Base-by-base conservation (phyloP, 2,888 invertebrate species). In the Thymelicus acteon region DNA sequence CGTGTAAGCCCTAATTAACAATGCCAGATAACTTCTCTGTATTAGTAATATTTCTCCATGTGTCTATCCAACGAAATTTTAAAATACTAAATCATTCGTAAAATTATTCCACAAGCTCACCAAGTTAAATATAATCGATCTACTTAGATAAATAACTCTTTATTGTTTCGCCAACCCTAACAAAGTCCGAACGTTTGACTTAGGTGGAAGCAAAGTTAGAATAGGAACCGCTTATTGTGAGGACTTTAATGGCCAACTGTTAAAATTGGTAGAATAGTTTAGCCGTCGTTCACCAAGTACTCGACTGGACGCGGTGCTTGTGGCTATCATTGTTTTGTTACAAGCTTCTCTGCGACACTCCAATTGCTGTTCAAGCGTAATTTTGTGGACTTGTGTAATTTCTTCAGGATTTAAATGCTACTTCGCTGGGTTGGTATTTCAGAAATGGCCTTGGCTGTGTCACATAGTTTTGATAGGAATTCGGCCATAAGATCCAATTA, bases 161-260 rank as follows among this genome's bases (percentile, higher is more conserved):
- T 19, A 19, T 2, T 19, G 19, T 19, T 19, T 52, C 47, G 62
- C 39, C 68, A 68, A n/a, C 68, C 68, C 68, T 68, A 24, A 15
- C 44, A 72, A 73, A 72, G 72, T 73, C 69, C 13, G 72, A 66
- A 52, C 74, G 72, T 75, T 76, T 76, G 75, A 74, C 72, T 74
- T 63, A 69, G 63, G 58, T 63, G 62, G 69, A 63, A 75, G 76
- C 66, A 64, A 47, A 67, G 61, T 69, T 72, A 67, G 69, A 74
- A 67, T 67, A 72, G 69, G 71, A 69, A 69, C 69, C 69, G 68
- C 73, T 73, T 66, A 72, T 71, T 67, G 74, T 72, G 73, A 76
- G 74, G 73, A 67, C 73, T 74, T 72, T 76, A 75, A 76, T 75
- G 73, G 74, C 74, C 67, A 71, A 67, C 68, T 75, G 69, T 61